Evolutionary conservation across 2,113 vertebrate genomes (phyloP).

Genomic region (western clawed frog (Xenopus tropicalis)): DNA sequence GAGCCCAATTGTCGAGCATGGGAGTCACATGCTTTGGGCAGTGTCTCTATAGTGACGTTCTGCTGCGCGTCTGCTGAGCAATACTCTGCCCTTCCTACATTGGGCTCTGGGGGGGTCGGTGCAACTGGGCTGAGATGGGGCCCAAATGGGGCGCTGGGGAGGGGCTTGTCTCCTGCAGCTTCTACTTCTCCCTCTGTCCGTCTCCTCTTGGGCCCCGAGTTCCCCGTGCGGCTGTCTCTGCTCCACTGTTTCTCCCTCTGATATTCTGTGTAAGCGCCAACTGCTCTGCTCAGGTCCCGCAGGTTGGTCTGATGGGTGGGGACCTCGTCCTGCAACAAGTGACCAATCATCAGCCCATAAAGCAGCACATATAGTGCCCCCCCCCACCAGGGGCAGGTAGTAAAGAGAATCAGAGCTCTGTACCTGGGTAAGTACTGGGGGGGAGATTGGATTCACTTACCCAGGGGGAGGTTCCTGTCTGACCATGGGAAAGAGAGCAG

Average conservation of each 20-base stretch:
- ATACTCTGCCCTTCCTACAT: not conserved
- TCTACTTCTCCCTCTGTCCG: not conserved
- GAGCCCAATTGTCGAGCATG: slow-evolving; percentile 40
- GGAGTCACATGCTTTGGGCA: slow-evolving; percentile 25
- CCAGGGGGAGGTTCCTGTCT: no score
- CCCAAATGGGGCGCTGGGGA: slow-evolving; percentile 62
- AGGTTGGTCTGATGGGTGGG: slow-evolving; percentile 81
- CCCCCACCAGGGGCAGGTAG: no score
- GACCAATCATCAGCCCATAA: no score
- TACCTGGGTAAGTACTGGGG: no score
- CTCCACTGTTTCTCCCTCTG: slow-evolving; percentile 13
- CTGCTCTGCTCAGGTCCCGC: slow-evolving; percentile 76
- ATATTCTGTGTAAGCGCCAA: slow-evolving; percentile 61
- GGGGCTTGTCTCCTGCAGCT: not conserved
- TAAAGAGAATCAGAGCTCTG: no score
- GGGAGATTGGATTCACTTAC: no score
- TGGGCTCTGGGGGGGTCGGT: not conserved
- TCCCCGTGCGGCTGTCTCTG: no score
- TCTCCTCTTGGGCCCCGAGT: not conserved
- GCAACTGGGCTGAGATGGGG: slow-evolving; percentile 72
- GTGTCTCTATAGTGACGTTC: not conserved
- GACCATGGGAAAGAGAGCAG: no score
- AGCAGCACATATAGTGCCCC: no score
- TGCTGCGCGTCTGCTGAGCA: not conserved
- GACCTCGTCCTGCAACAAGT: slow-evolving; percentile 69